phyloP scores from a whole-genome alignment of 2,888 invertebrate species.

The Norana najaformis region DNA sequence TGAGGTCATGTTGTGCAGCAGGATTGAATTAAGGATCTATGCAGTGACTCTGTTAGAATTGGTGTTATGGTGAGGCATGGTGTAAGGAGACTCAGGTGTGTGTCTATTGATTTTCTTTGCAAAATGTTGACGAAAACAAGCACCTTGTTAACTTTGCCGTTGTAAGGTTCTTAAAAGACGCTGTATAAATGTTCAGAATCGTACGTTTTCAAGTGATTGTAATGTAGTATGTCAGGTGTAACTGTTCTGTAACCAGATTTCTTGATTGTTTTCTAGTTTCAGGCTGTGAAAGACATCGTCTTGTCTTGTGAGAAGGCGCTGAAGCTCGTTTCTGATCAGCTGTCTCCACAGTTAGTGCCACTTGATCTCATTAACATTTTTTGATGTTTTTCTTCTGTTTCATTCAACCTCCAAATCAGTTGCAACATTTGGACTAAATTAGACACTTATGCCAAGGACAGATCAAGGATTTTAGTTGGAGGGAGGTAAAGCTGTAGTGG shows the following conservation, averaged over 20 bases:
- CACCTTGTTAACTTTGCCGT: no score
- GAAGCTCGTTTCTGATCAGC: slow-evolving; percentile 84
- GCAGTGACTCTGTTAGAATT: no score
- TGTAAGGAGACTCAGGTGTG: no score
- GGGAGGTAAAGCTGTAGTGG: no score
- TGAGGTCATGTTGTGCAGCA: no score
- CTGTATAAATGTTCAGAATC: not conserved
- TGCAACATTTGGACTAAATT: no score
- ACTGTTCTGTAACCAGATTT: not conserved
- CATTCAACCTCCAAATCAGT: no score
- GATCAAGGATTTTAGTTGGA: no score
- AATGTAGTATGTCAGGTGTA: not conserved
- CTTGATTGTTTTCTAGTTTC: slow-evolving; percentile 50
- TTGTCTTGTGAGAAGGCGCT: slow-evolving; percentile 89
- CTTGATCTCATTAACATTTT: not conserved
- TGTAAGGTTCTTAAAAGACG: not conserved
- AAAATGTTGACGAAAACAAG: not conserved
- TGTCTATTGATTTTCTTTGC: not conserved
- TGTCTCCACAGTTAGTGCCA: slow-evolving; percentile 10
- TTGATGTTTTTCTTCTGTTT: not conserved
- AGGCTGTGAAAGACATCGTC: slow-evolving; percentile 82
- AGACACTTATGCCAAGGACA: no score
- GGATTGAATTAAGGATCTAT: no score
- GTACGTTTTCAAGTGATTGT: not conserved
- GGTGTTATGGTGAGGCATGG: no score